phyloP scores from a whole-genome alignment of 2,113 vertebrate species.

The Emydura subglobosa region DNA sequence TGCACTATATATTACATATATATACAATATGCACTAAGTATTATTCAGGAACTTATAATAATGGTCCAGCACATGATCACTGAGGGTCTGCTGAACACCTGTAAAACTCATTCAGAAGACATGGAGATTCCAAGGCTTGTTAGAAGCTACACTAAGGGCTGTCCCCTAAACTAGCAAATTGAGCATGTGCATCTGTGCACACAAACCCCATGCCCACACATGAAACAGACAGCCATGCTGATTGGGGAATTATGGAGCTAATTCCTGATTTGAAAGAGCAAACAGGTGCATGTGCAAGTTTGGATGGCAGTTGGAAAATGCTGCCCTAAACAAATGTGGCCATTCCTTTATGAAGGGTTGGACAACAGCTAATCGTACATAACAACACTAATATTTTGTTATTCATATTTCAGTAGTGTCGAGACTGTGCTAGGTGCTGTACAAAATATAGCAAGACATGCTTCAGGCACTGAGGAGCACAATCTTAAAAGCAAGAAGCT shows the following conservation, averaged over 20 bases:
- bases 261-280: not conserved
- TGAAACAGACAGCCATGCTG: not conserved
- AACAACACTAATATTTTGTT: not conserved
- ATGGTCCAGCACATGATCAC: not conserved
- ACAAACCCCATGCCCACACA: not conserved
- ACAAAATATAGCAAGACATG: not conserved
- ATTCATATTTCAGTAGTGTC: not conserved
- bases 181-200: not conserved
- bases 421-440: not conserved
- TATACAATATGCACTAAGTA: not conserved
- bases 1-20: not conserved
- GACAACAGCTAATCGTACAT: not conserved
- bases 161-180: not conserved
- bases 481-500: not conserved
- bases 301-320: not conserved
- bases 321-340: not conserved
- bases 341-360: not conserved
- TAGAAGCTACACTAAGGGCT: not conserved
- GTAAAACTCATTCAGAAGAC: not conserved
- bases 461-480: not conserved
- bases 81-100: not conserved
- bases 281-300: not conserved
- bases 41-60: not conserved
- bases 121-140: not conserved
- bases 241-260: not conserved